Conservation (phyloP, 30 jellyfish, hydroid and myxozoan species). For the Hydra vulgaris region DNA sequence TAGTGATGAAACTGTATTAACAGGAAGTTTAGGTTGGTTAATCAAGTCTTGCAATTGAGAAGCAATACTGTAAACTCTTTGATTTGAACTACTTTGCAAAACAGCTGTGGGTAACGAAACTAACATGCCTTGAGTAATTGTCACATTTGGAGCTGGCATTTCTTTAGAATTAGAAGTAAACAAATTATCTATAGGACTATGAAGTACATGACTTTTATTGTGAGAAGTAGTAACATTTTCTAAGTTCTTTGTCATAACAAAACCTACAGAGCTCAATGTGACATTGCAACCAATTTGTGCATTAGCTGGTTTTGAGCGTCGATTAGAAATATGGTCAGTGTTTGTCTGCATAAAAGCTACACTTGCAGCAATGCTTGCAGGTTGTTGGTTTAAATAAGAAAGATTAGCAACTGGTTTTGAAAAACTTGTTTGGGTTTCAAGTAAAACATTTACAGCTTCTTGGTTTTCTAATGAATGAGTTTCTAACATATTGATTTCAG, state of each 20-base stretch:
- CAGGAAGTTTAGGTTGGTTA: neutral
- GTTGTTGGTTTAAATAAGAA: slow-evolving; percentile 18
- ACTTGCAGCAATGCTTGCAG: neutral
- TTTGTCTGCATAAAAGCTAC: neutral
- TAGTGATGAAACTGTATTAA: neutral
- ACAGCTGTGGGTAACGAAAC: slow-evolving; percentile 77
- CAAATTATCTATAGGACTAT: neutral
- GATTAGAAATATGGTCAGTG: neutral
- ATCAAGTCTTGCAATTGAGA: slow-evolving; percentile 21
- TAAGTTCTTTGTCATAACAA: neutral
- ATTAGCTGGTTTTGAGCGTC: slow-evolving; percentile 6
- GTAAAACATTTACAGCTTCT: neutral
- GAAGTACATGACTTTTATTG: neutral
- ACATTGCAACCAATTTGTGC: neutral
- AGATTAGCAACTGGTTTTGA: slow-evolving; percentile 16
- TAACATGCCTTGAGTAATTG: slow-evolving; percentile 86
- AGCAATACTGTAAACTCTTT: neutral
- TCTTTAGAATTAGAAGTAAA: slow-evolving; percentile 3
- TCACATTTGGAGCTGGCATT: slow-evolving; percentile 71
- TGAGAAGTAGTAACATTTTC: slow-evolving; percentile 1
- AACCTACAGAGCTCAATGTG: neutral
- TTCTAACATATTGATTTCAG: slow-evolving; percentile 21
- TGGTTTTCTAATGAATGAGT: slow-evolving; percentile 18
- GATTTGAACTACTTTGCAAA: slow-evolving; percentile 11
- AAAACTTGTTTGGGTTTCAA: slow-evolving; percentile 13